Base-by-base conservation (phyloP, 2,113 vertebrate species). In the Thinocorus orbignyianus region DNA sequence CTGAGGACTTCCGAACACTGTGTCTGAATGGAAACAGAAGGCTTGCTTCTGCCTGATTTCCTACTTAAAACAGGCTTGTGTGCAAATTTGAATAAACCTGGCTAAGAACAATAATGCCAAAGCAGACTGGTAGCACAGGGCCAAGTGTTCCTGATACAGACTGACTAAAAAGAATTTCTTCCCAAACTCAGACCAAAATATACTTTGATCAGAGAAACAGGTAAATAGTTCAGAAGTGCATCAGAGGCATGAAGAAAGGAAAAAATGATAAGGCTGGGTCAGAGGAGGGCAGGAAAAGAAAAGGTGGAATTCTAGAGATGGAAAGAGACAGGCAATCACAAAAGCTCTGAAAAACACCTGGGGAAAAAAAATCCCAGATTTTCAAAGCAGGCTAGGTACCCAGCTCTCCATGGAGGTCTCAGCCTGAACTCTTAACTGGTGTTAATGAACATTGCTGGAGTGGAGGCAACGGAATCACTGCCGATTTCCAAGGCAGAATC, bases 31-130 rank as follows among this genome's bases (percentile, higher is more conserved):
- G 77, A 92, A 96, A 46, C 37, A 81, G 92, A 49, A 81, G 57
- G 81, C 33, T 93, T 83, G 68, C 80, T 94, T 87, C 81, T 95
- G 88, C 83, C 73, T 20, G n/a, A 76, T 79, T 95, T 84, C 88
- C 86, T 88, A 35, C 62, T 70, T 93, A 55, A 81, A 84, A 58
- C 23, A 57, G 65, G 42, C 39, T 79, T 70, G 57, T n/a, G 52
- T 52, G 58, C 80, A 86, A 83, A 93, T 88, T 46, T 9, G 7
- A 73, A 86, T 58, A 95, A 82, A 70, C 46, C 41, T 77, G 55
- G 68, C 35, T 81, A 60, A 78, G 68, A 92, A 71, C 2, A 17
- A 49, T 39, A 93, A 84, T 10, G 37, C 49, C 28, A 31, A 81
- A 80, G 74, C 15, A 24, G 39, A 48, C 14, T 70, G 55, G 48